phyloP scores from a whole-genome alignment of 2,113 vertebrate genomes.

The Thryonomys swinderianus region DNA sequence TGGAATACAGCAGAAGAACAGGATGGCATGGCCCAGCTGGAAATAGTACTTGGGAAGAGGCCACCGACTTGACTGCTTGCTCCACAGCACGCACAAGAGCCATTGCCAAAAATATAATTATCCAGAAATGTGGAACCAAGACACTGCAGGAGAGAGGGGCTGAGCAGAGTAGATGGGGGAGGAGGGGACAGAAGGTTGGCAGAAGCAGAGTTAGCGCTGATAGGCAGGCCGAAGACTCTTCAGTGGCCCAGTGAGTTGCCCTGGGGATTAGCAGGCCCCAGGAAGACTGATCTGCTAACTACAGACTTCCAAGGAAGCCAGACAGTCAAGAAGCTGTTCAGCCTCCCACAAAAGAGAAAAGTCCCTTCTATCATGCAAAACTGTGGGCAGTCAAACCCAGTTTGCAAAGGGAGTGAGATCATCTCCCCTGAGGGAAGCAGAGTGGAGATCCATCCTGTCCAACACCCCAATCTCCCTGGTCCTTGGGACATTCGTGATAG shows the following conservation, averaged over 20 bases:
- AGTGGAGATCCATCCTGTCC: background rate
- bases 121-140: slow-evolving; percentile 66
- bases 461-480: background rate
- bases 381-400: background rate
- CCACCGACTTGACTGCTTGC: background rate
- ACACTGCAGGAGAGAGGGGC: slow-evolving; percentile 59
- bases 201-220: background rate
- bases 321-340: background rate
- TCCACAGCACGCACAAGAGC: background rate
- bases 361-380: background rate
- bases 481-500: background rate
- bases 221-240: background rate
- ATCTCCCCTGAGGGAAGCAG: background rate
- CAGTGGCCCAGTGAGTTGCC: background rate
- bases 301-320: background rate
- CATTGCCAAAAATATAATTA: slow-evolving; percentile 72
- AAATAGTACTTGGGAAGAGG: slow-evolving; percentile 55
- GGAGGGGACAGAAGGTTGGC: background rate
- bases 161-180: background rate
- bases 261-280: background rate
- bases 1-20: slow-evolving; percentile 43
- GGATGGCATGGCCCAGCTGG: background rate
- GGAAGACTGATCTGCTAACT: background rate
- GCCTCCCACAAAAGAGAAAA: background rate
- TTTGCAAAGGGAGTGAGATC: background rate